Conservation (phyloP, 2,797 vertebrate species). For the Lophotriccus pileatus region DNA sequence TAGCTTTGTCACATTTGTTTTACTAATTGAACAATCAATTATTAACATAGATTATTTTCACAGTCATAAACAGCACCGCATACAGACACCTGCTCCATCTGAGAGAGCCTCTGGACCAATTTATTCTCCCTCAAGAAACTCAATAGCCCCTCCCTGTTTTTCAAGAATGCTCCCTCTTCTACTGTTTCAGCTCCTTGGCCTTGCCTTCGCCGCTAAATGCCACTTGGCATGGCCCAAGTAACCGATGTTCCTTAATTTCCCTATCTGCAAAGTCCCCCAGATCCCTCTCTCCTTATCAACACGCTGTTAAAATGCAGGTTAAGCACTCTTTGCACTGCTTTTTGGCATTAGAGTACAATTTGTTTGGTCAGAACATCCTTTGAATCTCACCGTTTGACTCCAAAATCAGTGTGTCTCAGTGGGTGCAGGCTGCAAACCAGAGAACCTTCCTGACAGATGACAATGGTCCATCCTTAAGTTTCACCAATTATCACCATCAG, state of each 20-base stretch:
- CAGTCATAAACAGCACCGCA: neutral
- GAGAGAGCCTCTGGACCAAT: neutral
- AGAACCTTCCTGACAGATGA: neutral
- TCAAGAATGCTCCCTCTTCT: neutral
- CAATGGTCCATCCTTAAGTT: neutral
- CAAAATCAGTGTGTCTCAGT: neutral
- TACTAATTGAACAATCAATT: slow-evolving; percentile 78
- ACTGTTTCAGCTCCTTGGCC: neutral
- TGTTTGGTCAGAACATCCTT: neutral
- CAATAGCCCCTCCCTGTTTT: neutral
- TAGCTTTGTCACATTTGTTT: slow-evolving; percentile 73
- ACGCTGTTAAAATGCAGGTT: neutral
- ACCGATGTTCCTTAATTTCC: neutral
- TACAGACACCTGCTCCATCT: neutral
- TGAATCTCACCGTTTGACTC: neutral
- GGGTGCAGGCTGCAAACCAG: neutral
- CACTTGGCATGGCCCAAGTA: neutral
- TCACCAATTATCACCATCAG: neutral
- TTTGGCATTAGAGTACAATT: neutral
- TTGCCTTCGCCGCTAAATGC: neutral
- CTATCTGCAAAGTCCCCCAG: neutral
- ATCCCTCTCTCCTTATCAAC: neutral
- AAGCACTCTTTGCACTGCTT: neutral
- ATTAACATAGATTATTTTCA: slow-evolving; percentile 71
- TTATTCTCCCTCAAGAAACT: neutral